Percentiles rank a stretch among this genome's conserved stretches.
These are phyloP conservation scores for Julus scandinavius DNA, from an alignment of 2,888 invertebrate genomes.

Conservation along the genomic window DNA sequence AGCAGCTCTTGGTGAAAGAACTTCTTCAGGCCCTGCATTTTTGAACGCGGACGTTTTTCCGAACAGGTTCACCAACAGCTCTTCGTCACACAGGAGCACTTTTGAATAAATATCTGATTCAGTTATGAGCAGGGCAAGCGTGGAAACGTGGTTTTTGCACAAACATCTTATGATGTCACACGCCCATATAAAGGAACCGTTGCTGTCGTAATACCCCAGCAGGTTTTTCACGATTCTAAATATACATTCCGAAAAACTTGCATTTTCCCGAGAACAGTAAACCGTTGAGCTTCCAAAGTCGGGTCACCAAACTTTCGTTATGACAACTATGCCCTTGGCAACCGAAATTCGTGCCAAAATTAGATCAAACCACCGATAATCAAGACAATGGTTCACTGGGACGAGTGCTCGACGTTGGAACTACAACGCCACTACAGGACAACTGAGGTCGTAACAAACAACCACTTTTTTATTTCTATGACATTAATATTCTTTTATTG, in stretches of 20 bases:
- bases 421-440: background rate
- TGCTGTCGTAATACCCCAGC: background rate
- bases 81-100: constrained; percentile 5
- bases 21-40: constrained; percentile 85
- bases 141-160: constrained; percentile 1
- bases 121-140: background rate
- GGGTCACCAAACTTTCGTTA: constrained; percentile 48
- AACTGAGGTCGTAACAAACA: background rate
- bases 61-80: background rate
- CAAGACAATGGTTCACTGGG: constrained; percentile 4
- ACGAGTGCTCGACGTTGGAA: background rate
- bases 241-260: background rate
- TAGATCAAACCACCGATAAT: constrained; percentile 2
- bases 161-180: constrained; percentile 43
- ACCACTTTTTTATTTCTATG: background rate
- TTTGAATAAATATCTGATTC: constrained; percentile 3
- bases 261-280: constrained; percentile 33
- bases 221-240: constrained; percentile 35
- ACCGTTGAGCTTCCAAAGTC: background rate
- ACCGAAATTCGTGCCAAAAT: constrained; percentile 9
- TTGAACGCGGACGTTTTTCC: constrained; percentile 58
- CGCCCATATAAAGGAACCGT: background rate
- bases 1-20: constrained; percentile 83
- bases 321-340: constrained; percentile 45
- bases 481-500: constrained; percentile 29